Conservation (phyloP, 1,140 invertebrate genomes). For the Ctenoplectra terminalis region DNA sequence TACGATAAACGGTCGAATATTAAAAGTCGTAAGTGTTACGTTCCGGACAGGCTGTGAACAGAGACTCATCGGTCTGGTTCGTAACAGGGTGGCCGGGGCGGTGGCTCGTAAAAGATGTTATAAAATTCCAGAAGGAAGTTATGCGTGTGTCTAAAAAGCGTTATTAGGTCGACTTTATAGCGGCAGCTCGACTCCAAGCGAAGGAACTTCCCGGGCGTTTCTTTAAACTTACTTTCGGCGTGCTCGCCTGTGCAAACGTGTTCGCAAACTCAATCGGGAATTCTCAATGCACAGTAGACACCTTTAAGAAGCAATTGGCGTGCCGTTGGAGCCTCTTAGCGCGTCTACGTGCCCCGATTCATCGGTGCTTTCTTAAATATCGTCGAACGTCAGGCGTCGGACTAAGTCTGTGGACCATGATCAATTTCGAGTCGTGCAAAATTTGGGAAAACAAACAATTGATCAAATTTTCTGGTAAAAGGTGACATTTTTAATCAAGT, state of each 20-base stretch:
- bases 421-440: not conserved
- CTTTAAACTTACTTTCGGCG: slow-evolving; percentile 56
- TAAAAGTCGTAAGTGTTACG: not conserved
- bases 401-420: not conserved
- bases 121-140: slow-evolving; percentile 46
- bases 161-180: slow-evolving; percentile 54
- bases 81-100: not conserved
- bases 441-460: not conserved
- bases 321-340: slow-evolving; percentile 30
- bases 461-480: too few species aligned
- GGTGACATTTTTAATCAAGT: too few species aligned
- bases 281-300: slow-evolving; percentile 52
- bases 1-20: too few species aligned
- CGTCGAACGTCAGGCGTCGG: not conserved
- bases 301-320: slow-evolving; percentile 45
- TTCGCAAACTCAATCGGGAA: slow-evolving; percentile 53
- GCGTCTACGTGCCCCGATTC: slow-evolving; percentile 14
- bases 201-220: slow-evolving; percentile 34
- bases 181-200: not conserved
- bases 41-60: not conserved
- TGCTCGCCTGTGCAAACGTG: slow-evolving; percentile 43
- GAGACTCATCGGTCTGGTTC: not conserved
- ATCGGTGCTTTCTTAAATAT: slow-evolving; percentile 5
- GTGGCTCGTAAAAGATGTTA: slow-evolving; percentile 27
- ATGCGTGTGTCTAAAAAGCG: slow-evolving; percentile 46